phyloP scores from a whole-genome alignment of 2,797 vertebrate species.

The Microctenopoma stevenorrisi region DNA sequence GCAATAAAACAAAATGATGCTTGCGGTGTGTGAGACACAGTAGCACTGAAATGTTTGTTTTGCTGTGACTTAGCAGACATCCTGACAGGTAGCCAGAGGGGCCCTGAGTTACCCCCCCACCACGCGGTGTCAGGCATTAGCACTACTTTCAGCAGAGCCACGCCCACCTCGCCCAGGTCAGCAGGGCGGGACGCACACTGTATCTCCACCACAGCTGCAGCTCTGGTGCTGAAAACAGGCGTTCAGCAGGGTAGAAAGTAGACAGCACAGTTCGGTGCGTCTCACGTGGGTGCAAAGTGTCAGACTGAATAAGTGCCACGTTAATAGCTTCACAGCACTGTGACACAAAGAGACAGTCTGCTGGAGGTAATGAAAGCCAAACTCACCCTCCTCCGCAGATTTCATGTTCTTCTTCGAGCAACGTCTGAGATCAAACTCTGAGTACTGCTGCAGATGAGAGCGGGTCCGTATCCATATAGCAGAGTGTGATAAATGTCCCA shows the following conservation, averaged over 20 bases:
- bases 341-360: background rate
- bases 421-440: constrained; percentile 59
- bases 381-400: constrained; percentile 93
- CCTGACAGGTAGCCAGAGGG: constrained; percentile 30
- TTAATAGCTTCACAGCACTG: background rate
- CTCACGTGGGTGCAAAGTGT: background rate
- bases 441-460: constrained; percentile 37
- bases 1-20: constrained; percentile 67
- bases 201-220: constrained; percentile 20
- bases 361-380: background rate
- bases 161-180: constrained; percentile 62
- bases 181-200: constrained; percentile 56
- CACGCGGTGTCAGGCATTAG: constrained; percentile 35
- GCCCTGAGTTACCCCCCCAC: constrained; percentile 36
- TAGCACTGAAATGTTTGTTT: constrained; percentile 44
- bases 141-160: constrained; percentile 57
- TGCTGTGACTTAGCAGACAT: constrained; percentile 26
- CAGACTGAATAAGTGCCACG: background rate
- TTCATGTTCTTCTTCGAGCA: constrained; percentile 84
- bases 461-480: constrained; percentile 69
- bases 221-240: background rate
- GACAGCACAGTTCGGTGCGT: background rate
- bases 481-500: constrained; percentile 38
- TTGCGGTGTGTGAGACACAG: constrained; percentile 55
- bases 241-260: background rate